phyloP scores from a whole-genome alignment of 2,888 invertebrate species.

The Calephelis perditalis region DNA sequence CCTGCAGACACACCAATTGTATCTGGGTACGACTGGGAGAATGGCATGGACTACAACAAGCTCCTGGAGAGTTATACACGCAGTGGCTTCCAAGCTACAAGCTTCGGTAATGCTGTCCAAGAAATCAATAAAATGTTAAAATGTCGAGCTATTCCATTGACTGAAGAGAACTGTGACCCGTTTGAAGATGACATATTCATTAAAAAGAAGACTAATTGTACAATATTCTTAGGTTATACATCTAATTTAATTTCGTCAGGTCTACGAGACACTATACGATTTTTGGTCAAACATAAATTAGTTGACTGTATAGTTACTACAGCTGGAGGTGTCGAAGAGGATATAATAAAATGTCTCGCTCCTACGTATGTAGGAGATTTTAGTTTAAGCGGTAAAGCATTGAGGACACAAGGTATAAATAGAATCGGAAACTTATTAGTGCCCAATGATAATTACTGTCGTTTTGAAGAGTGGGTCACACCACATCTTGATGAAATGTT shows the following conservation, averaged over 20 bases:
- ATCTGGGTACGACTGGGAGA: conserved; percentile 95
- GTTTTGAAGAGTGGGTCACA: conserved; percentile 98
- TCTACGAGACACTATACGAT: conserved; percentile 92
- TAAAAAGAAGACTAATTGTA: conserved; percentile 87
- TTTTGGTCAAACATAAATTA: conserved; percentile 80
- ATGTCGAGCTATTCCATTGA: conserved; percentile 83
- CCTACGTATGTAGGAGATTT: conserved; percentile 97
- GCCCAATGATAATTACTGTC: conserved; percentile 98
- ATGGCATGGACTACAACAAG: conserved; percentile 90
- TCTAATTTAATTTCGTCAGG: conserved; percentile 98
- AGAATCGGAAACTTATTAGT: conserved; percentile 93
- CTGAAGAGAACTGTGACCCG: conserved; percentile 80
- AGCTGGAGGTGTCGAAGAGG: conserved; percentile 99
- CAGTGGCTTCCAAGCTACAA: conserved; percentile 98
- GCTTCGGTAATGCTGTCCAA: conserved; percentile 92
- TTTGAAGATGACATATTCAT: conserved; percentile 90
- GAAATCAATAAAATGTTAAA: conserved; percentile 96
- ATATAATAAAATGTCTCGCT: conserved; percentile 98
- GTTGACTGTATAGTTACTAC: conserved; percentile 98
- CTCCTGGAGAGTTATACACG: conserved; percentile 87
- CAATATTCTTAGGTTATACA: conserved; percentile 97
- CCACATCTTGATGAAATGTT: conserved; percentile 95
- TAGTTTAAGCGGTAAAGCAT: conserved; percentile 85
- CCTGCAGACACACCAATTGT: conserved; percentile 83
- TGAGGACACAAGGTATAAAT: conserved; percentile 93